Conservation (phyloP, 2,888 invertebrate species). For the Lasius platythorax region DNA sequence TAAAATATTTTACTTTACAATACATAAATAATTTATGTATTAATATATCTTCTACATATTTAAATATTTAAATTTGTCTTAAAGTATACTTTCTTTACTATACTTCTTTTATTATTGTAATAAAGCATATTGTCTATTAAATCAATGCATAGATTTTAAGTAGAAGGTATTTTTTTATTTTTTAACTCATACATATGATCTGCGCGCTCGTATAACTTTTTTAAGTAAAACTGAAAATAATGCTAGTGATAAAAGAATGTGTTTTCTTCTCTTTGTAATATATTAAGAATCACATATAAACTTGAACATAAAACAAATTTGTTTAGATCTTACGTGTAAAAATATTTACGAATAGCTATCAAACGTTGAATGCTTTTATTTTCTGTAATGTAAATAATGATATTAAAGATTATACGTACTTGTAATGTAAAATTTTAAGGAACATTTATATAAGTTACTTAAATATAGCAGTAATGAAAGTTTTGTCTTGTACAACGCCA, state of each 20-base stretch:
- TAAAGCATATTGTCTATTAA: not conserved
- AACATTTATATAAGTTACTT: conserved; percentile 50
- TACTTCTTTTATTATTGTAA: conserved; percentile 10
- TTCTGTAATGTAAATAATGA: conserved; percentile 44
- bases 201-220: not conserved
- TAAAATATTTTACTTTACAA: not conserved
- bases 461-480: conserved; percentile 24
- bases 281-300: not conserved
- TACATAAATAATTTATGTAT: not conserved
- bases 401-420: conserved; percentile 29
- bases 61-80: not conserved
- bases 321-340: not conserved
- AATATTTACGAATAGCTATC: not conserved
- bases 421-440: conserved; percentile 37
- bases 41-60: not conserved
- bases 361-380: conserved; percentile 42
- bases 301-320: conserved; percentile 7
- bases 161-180: not conserved
- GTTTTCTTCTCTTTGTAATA: conserved; percentile 9
- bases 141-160: not conserved
- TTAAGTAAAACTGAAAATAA: conserved; percentile 13
- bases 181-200: not conserved
- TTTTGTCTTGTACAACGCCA: conserved; percentile 23
- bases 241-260: not conserved
- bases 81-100: not conserved